A percentile compares a stretch with the other conserved stretches of the same genome.
Conservation (phyloP, 2,888 invertebrate genomes). For the Trichogramma evanescens region DNA sequence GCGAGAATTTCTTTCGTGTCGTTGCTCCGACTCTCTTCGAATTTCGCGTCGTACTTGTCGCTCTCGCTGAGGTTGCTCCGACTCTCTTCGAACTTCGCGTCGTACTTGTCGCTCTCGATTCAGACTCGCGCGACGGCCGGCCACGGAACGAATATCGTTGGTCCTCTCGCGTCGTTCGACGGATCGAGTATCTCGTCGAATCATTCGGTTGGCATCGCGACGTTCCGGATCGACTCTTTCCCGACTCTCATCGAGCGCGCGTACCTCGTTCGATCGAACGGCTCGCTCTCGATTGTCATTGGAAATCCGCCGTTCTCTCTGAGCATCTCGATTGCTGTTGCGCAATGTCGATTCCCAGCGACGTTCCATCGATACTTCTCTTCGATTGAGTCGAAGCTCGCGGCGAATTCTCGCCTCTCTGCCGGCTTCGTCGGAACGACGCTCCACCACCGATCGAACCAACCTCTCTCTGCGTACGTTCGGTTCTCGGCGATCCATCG, state of each 20-base stretch:
- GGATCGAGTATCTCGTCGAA: neutral
- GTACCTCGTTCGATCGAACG: slow-evolving; percentile 11
- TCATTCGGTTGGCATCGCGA: neutral
- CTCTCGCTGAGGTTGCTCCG: neutral
- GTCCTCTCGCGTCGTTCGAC: slow-evolving; percentile 12
- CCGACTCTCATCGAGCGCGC: slow-evolving; percentile 3
- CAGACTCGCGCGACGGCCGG: neutral
- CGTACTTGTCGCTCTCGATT: too few relatives aligned
- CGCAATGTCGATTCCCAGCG: neutral
- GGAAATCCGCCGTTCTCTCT: neutral
- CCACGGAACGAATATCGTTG: slow-evolving; percentile 4
- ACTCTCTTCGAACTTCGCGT: neutral
- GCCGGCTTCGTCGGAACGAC: neutral
- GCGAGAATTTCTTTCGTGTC: neutral
- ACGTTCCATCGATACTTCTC: neutral
- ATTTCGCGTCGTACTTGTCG: neutral
- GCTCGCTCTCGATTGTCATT: neutral
- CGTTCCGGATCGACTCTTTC: neutral
- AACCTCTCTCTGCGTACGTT: neutral
- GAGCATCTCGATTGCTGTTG: neutral
- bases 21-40: neutral
- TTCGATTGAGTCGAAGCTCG: neutral
- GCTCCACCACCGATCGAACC: neutral
- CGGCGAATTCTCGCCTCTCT: neutral
- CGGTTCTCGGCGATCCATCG: neutral